phyloP scores from a whole-genome alignment of 2,797 vertebrate genomes.

The Pipistrellus kuhlii region DNA sequence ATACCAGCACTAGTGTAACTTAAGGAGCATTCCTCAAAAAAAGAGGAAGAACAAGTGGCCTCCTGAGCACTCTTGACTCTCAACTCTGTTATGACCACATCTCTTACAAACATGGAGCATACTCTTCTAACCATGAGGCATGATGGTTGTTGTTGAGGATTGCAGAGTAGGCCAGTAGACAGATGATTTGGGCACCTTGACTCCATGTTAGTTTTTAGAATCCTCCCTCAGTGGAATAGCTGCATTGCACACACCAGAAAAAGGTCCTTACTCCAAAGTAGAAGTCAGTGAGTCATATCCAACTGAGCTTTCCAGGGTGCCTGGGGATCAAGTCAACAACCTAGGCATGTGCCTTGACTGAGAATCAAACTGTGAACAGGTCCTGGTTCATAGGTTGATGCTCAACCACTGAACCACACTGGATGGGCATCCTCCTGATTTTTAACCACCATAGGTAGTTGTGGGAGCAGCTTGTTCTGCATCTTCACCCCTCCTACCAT shows the following conservation, averaged over 20 bases:
- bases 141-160: background rate
- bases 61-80: background rate
- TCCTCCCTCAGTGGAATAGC: background rate
- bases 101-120: accelerated
- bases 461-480: background rate
- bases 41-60: background rate
- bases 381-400: too few species aligned
- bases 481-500: background rate
- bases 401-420: too few species aligned
- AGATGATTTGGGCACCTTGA: background rate
- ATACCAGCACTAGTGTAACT: background rate
- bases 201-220: background rate
- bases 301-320: background rate
- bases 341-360: too few species aligned
- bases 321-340: too few species aligned
- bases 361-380: too few species aligned
- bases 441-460: background rate
- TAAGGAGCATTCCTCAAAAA: background rate
- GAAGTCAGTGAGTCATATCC: background rate
- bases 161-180: background rate
- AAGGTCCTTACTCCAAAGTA: background rate
- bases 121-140: conserved; percentile 7
- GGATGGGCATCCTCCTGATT: background rate
- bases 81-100: background rate
- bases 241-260: background rate